Base-by-base conservation (phyloP, 1,140 invertebrate species). In the Apis cerana region DNA sequence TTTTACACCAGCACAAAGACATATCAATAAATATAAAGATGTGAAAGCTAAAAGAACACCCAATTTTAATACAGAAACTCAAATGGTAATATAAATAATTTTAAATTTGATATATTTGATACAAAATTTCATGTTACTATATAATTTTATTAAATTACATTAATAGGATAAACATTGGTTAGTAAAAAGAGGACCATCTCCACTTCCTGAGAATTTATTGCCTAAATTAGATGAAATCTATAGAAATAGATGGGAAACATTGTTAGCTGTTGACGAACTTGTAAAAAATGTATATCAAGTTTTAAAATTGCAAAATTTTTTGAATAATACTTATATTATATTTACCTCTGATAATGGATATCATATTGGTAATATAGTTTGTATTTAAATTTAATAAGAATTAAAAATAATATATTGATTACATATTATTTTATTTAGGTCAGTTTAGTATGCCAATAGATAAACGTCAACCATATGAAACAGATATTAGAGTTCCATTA, bases 341-440 rank as follows among this genome's bases (percentile, higher is more conserved):
- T 97, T 97, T 87, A 97, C 97, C 0, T 98, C 97, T 0, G 98
- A 99, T 91, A 98, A 98, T 94, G 98, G 98, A 70, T 98, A 96
- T 93, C 98, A 98, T 94, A 94, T 98, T 89, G 97, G 97, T 96
- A 94, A 81, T 52, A 65, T 8, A 79, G 59, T 70, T 68, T 72
- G 3, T 33, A 17, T 43, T 56, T 13, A 52, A 56, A 43, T 19
- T 48, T 21, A 27, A 62, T 33, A 43, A 48, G 52, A 74, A 23
- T 59, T 27, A 21, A 50, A 64, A 21, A 65, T 75, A 27, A 52
- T 17, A 43, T 9, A 48, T 23, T 1, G 5, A 54, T 23, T 81
- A 56, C 68, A 67, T 81, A 91, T 27, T 82, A 59, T 21, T 43
- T 84, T 81, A 19, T 87, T 43, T 62, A 97, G 97, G 97, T 67